Percentiles rank a stretch among this genome's conserved stretches.
Conservation (phyloP, 2,113 vertebrate species). For the Eolophus roseicapilla region DNA sequence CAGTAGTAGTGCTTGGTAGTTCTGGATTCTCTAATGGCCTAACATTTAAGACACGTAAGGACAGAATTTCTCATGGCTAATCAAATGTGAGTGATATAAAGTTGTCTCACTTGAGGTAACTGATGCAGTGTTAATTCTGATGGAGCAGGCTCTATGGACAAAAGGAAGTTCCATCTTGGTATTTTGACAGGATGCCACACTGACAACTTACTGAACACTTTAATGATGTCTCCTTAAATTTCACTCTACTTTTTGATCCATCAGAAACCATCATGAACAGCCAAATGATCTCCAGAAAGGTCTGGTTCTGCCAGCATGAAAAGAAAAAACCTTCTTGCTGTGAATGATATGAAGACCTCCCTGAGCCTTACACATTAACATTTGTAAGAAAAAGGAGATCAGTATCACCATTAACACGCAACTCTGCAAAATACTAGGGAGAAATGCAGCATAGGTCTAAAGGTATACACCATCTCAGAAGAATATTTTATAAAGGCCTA, state of each 20-base stretch:
- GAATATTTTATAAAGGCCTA: not conserved
- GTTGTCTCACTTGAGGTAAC: not conserved
- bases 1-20: not conserved
- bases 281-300: not conserved
- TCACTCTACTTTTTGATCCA: not conserved
- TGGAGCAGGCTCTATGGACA: not conserved
- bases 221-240: not conserved
- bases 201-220: not conserved
- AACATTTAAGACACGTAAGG: not conserved
- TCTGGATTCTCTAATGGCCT: not conserved
- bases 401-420: not conserved
- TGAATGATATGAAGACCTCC: not conserved
- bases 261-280: not conserved
- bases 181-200: not conserved
- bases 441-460: not conserved
- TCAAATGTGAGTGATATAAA: not conserved
- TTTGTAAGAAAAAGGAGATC: not conserved
- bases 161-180: not conserved
- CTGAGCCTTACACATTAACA: not conserved
- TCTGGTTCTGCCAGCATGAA: not conserved
- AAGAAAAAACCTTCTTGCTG: not conserved
- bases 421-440: not conserved
- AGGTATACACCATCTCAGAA: not conserved
- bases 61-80: not conserved
- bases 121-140: not conserved